phyloP scores from a whole-genome alignment of 2,113 vertebrate species.

The Brachionichthys hirsutus region DNA sequence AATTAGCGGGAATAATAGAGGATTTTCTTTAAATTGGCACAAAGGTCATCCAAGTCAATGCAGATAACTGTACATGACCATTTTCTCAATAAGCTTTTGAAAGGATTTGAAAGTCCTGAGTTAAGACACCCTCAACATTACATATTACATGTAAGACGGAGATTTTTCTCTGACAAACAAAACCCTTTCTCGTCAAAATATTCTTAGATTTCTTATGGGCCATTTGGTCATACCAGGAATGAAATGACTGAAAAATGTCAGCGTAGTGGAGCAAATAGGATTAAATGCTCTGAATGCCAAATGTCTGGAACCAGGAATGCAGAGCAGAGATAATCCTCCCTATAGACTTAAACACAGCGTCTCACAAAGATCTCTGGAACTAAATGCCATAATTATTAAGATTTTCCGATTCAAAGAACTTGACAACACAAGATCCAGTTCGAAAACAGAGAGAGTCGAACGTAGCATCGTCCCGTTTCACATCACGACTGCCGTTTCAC shows the following conservation, averaged over 20 bases:
- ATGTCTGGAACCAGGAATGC: conserved; percentile 81
- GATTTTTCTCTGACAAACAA: not conserved
- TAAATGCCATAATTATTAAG: conserved; percentile 5
- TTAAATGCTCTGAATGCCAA: conserved; percentile 82
- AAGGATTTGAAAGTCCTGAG: not conserved
- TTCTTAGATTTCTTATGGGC: conserved; percentile 75
- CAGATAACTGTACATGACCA: not conserved
- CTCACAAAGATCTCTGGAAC: conserved; percentile 36
- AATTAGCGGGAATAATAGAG: conserved; percentile 9
- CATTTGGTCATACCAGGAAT: conserved; percentile 76
- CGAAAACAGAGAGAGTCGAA: not conserved
- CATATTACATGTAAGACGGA: too few relatives aligned
- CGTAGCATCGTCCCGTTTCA: too few relatives aligned
- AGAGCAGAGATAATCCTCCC: conserved; percentile 76
- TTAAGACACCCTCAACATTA: not conserved
- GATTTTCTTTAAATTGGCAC: conserved; percentile 3
- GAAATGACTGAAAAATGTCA: conserved; percentile 83
- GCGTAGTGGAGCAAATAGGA: conserved; percentile 89
- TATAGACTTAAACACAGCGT: conserved; percentile 69
- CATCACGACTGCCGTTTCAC: not conserved
- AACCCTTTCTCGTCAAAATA: conserved; percentile 64
- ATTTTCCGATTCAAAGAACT: conserved; percentile 16
- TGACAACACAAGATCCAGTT: not conserved
- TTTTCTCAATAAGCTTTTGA: not conserved
- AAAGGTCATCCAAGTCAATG: conserved; percentile 22